These are phyloP conservation scores for Arion vulgaris DNA, from an alignment of 1,140 invertebrate genomes.

Conservation along the genomic window DNA sequence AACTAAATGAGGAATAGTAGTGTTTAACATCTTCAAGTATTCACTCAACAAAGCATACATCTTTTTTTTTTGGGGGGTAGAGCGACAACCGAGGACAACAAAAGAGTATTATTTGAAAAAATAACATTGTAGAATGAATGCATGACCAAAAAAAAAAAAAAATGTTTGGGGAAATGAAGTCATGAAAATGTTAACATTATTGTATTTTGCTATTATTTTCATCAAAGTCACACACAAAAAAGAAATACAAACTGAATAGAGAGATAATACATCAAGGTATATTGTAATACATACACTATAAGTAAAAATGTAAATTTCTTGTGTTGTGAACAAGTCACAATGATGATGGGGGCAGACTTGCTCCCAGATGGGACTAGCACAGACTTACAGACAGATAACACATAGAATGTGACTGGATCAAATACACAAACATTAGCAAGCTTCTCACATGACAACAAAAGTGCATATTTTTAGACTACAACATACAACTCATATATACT, in stretches of 20 bases:
- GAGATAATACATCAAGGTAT: neutral
- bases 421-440: neutral
- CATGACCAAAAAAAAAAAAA: no score
- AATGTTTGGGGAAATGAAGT: neutral
- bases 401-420: neutral
- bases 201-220: neutral
- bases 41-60: neutral
- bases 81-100: no score
- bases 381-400: neutral
- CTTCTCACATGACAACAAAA: neutral
- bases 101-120: no score
- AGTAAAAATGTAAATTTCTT: conserved; percentile 15
- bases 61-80: neutral
- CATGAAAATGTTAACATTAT: neutral
- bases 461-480: neutral
- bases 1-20: neutral
- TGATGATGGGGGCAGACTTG: neutral
- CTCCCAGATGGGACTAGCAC: neutral
- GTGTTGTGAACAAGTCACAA: no score
- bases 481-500: no score
- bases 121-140: no score
- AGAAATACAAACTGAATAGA: neutral
- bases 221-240: neutral
- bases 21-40: neutral
- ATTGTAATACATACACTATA: conserved; percentile 3